Percentiles rank a stretch among this genome's conserved stretches.
Evolutionary conservation across 1,140 invertebrate species (phyloP).

Genomic region (Drosophila ambigua): DNA sequence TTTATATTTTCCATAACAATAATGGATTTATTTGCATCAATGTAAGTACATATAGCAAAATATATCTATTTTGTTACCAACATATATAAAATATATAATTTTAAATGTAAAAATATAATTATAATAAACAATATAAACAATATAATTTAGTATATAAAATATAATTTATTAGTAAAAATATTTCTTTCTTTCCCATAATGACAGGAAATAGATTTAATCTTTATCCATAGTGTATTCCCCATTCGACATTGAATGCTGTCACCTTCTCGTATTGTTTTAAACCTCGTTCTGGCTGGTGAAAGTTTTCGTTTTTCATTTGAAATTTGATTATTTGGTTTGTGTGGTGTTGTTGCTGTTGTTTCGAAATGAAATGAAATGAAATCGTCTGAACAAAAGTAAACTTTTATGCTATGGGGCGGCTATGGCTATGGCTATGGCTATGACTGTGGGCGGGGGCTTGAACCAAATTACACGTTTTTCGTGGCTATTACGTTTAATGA

Average conservation of each 20-base stretch:
- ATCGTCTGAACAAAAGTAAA: slow-evolving; percentile 40
- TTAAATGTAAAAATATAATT: too few relatives aligned
- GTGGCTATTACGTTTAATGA: slow-evolving; percentile 76
- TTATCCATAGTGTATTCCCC: slow-evolving; percentile 14
- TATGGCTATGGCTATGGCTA: too few relatives aligned
- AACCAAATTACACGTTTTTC: slow-evolving; percentile 70
- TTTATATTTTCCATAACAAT: too few relatives aligned
- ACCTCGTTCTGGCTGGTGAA: slow-evolving; percentile 22
- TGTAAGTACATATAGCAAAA: too few relatives aligned
- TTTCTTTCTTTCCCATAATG: too few relatives aligned
- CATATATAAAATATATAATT: too few relatives aligned
- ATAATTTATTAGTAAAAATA: too few relatives aligned
- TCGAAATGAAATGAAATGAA: slow-evolving; percentile 50
- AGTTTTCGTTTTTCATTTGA: slow-evolving; percentile 59
- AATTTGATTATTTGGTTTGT: slow-evolving; percentile 71
- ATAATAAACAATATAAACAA: too few relatives aligned
- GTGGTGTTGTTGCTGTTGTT: slow-evolving; percentile 5
- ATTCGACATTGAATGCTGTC: neutral
- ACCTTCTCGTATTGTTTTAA: slow-evolving; percentile 26
- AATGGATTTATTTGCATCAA: too few relatives aligned
- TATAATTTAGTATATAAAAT: too few relatives aligned
- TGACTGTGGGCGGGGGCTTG: slow-evolving; percentile 14
- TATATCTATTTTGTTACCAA: too few relatives aligned
- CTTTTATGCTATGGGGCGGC: slow-evolving; percentile 57
- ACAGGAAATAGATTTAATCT: too few relatives aligned